Evolutionary conservation across 2,113 vertebrate genomes (phyloP).

Genomic region (Toxostoma redivivum): DNA sequence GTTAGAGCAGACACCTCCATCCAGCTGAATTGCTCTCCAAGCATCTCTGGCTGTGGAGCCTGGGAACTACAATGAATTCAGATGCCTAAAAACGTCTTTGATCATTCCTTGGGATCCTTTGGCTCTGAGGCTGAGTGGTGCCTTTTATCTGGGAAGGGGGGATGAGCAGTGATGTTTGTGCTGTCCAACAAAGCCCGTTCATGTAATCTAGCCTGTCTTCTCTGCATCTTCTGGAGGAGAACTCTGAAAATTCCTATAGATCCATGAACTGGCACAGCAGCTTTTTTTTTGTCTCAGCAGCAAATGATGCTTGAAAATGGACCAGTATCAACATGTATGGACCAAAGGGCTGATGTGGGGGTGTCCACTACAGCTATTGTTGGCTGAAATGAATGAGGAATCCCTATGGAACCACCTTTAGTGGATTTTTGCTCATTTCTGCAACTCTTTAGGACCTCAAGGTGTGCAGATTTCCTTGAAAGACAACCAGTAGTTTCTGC

Average conservation of each 20-base stretch:
- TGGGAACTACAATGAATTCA: neutral
- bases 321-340: neutral
- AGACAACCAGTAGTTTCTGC: neutral
- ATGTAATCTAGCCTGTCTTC: neutral
- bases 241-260: neutral
- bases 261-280: rapidly evolving
- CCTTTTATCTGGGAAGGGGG: neutral
- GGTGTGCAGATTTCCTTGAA: neutral
- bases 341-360: neutral
- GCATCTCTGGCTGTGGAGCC: neutral
- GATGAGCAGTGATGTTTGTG: neutral
- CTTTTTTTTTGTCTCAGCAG: neutral
- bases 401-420: neutral
- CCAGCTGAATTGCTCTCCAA: neutral
- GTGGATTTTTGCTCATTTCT: neutral
- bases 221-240: neutral
- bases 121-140: neutral
- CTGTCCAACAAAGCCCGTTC: neutral
- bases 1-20: neutral
- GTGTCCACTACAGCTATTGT: rapidly evolving
- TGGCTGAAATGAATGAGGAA: neutral
- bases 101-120: neutral
- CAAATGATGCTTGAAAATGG: neutral
- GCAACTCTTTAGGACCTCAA: neutral
- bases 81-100: rapidly evolving